Conservation (phyloP, 2,888 invertebrate genomes). For the Netelia inedita region DNA sequence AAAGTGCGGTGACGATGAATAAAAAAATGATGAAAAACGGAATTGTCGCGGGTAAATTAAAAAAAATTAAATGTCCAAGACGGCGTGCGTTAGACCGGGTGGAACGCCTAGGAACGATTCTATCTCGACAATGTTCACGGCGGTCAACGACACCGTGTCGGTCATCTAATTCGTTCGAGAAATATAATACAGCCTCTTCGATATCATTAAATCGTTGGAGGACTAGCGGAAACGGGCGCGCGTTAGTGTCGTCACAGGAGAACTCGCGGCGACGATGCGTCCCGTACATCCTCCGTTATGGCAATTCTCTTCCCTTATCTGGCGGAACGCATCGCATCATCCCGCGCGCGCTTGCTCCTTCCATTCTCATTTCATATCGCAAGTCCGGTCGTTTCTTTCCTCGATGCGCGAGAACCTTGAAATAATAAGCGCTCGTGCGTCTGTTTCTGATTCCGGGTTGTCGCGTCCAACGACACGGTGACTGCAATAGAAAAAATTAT, state of each 20-base stretch:
- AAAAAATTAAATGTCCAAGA: conserved; percentile 47
- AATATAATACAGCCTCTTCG: conserved; percentile 60
- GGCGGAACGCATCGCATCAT: conserved; percentile 77
- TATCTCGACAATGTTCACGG: conserved; percentile 39
- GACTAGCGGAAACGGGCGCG: conserved; percentile 61
- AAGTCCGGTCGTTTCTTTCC: conserved; percentile 37
- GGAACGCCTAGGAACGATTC: conserved; percentile 55
- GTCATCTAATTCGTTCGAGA: conserved; percentile 52
- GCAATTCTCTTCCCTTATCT: conserved; percentile 75
- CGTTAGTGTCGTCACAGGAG: conserved; percentile 39
- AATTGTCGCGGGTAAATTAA: conserved; percentile 62
- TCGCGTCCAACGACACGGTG: conserved; percentile 52
- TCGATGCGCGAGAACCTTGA: conserved; percentile 77
- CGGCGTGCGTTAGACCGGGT: conserved; percentile 53
- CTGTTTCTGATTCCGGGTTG: conserved; percentile 80
- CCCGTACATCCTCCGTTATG: conserved; percentile 54
- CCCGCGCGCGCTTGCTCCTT: conserved; percentile 56
- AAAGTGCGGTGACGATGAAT: conserved; percentile 40
- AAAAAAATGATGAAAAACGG: conserved; percentile 63
- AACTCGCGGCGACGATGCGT: conserved; percentile 49
- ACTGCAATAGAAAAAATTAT: conserved; percentile 12
- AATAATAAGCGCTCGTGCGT: conserved; percentile 78
- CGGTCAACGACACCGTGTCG: conserved; percentile 65
- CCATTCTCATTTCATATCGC: conserved; percentile 72
- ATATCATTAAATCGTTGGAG: conserved; percentile 64